Conservation (phyloP, 1,140 invertebrate genomes). For the Epicauta chinensis region DNA sequence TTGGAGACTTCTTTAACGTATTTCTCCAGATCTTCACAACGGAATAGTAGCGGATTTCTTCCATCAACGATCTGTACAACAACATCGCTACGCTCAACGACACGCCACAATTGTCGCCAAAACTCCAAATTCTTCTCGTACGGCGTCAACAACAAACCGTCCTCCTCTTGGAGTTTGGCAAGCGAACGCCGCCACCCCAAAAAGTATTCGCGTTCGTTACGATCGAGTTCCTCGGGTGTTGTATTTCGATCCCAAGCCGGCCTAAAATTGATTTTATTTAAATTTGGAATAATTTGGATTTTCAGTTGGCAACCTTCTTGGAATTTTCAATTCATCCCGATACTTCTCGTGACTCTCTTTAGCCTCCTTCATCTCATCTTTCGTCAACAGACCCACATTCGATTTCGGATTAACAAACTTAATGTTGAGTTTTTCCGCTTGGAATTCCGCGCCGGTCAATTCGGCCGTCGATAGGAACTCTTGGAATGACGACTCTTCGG, state of each 20-base stretch:
- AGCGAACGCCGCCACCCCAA: conserved; percentile 82
- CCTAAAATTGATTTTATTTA: conserved; percentile 45
- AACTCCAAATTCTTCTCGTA: conserved; percentile 98
- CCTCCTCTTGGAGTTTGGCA: conserved; percentile 70
- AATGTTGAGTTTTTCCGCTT: conserved; percentile 84
- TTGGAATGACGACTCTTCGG: conserved; percentile 91
- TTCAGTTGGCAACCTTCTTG: conserved; percentile 61
- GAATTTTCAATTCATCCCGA: conserved; percentile 64
- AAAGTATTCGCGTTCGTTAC: conserved; percentile 73
- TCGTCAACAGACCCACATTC: conserved; percentile 55
- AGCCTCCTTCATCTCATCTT: conserved; percentile 56
- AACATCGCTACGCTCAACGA: conserved; percentile 93
- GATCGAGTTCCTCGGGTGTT: conserved; percentile 69
- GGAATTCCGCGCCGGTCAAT: conserved; percentile 88
- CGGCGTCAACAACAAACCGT: conserved; percentile 83
- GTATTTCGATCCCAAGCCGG: conserved; percentile 75
- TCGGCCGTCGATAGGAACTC: conserved; percentile 93
- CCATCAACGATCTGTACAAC: conserved; percentile 96
- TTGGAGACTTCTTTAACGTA: conserved; percentile 84
- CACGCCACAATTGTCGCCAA: conserved; percentile 98
- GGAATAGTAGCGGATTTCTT: conserved; percentile 91
- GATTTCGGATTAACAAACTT: conserved; percentile 63
- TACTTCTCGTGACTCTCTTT: conserved; percentile 60
- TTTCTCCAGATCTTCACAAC: conserved; percentile 87
- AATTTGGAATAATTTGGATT: not conserved